A percentile compares a stretch with the other conserved stretches of the same genome.
Conservation (phyloP, 2,113 vertebrate species). For the Centropus bengalensis region DNA sequence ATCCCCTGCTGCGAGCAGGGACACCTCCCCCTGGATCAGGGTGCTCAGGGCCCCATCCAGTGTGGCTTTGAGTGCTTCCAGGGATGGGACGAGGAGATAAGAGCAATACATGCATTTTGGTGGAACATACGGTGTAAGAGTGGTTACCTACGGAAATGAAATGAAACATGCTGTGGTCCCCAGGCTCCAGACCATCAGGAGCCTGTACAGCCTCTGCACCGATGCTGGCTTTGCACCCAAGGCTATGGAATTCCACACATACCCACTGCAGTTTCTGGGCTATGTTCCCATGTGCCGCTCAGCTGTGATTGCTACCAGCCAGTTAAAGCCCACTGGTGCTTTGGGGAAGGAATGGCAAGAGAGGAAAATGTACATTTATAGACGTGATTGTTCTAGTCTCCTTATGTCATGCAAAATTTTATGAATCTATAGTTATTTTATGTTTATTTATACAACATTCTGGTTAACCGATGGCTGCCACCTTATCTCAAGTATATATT, state of each 20-base stretch:
- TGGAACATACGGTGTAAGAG: fast-evolving
- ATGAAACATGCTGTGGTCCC: background rate
- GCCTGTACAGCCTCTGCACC: background rate
- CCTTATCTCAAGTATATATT: too few species aligned
- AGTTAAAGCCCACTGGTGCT: background rate
- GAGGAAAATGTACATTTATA: too few species aligned
- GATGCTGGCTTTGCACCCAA: background rate
- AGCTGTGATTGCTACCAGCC: background rate
- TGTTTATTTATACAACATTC: too few species aligned
- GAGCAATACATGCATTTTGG: fast-evolving
- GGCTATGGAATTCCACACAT: fast-evolving
- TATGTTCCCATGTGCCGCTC: background rate
- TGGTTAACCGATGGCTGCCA: too few species aligned
- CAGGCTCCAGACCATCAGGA: background rate
- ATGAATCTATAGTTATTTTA: too few species aligned
- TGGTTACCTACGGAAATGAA: background rate
- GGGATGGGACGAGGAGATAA: background rate
- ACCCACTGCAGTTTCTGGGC: background rate
- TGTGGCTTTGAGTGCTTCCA: too few species aligned
- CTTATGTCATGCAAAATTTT: too few species aligned
- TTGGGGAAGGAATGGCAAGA: too few species aligned
- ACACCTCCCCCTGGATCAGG: too few species aligned
- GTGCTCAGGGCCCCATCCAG: too few species aligned
- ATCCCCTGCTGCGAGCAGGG: too few species aligned
- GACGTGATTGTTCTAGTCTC: too few species aligned